Evolutionary conservation across 2,888 invertebrate species (phyloP), one percentile per base, ranked within the genome.

Genomic region (Drosophila paucipuncta): DNA sequence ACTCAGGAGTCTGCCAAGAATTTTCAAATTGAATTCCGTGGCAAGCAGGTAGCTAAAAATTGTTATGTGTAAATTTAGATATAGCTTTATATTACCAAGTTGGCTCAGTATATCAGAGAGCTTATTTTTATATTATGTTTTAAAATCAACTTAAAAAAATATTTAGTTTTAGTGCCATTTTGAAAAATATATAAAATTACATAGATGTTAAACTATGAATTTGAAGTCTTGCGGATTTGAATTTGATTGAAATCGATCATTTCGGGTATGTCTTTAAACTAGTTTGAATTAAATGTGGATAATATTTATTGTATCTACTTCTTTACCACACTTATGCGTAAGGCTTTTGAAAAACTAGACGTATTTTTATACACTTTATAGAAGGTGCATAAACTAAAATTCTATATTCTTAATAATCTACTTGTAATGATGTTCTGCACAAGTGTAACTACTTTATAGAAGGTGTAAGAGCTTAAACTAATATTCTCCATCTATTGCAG

Each of bases 1-100:
- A 99, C 99, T 5, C 99, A 99, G 94, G 99, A 99, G 93, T 99
- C 99, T 52, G 99, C 99, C 22, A 99, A 99, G 94, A 99, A 99
- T 94, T 99, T 99, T 94, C 99, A 99, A 94, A 99, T 99, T 68
- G 99, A 99, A 94, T 98, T 98, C 93, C 96, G 97, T 84, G 98
- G 98, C 78, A 98, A 98, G 94, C 99, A 99, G 96, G 99, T 98
- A 88, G 90, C 91, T 18, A 16, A 11, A 39, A 39, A 35, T n/a
- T 0, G 5, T 1, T 18, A 5, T 28, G 0, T 50, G 2, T 2
- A 50, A 28, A 50, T 50, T 28, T 18, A 28, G 5, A 47, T 47
- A 16, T 4, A 25, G 0, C 2, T 25, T 22, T 1, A 7, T 22
- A 1, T 25, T 25, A 9, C 6, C 7, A 43, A 47, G 4, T 13